Evolutionary conservation across 2,797 vertebrate species (phyloP).

Genomic region (Strix occidentalis): DNA sequence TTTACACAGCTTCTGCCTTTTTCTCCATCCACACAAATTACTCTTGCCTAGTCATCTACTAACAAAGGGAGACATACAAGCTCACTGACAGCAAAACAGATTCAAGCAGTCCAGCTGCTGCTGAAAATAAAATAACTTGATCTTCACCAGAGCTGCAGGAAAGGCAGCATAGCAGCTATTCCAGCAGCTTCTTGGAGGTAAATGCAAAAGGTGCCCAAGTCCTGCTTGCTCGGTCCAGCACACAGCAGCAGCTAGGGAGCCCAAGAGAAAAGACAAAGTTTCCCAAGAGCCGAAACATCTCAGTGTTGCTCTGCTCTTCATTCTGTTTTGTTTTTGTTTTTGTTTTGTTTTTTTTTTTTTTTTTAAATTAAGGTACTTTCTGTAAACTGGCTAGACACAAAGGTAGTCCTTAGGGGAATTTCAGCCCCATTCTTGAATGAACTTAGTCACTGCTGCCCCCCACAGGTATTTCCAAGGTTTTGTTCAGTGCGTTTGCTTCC

Average conservation of each 20-base stretch:
- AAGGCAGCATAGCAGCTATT: not conserved
- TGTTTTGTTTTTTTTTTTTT: not conserved
- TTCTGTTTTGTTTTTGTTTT: not conserved
- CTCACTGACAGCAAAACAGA: not conserved
- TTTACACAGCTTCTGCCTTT: constrained; percentile 7
- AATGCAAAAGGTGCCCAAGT: not conserved
- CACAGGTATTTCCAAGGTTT: not conserved
- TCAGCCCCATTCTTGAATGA: not conserved
- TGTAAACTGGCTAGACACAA: not conserved
- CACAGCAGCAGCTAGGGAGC: not conserved
- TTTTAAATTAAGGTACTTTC: not conserved
- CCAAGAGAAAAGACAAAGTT: not conserved
- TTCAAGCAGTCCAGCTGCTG: not conserved
- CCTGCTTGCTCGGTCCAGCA: not conserved
- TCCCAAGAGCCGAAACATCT: not conserved
- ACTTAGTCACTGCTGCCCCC: constrained; percentile 10
- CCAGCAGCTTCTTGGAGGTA: not conserved
- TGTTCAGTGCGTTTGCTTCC: not conserved
- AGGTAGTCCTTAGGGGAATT: not conserved
- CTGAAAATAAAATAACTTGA: not conserved
- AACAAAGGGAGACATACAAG: not conserved
- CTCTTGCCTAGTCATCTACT: not conserved
- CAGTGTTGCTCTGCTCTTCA: not conserved
- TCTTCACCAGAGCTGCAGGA: not conserved
- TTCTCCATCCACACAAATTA: not conserved